Base-by-base conservation (phyloP, 2,888 invertebrate species). In the Tetragnatha montana region DNA sequence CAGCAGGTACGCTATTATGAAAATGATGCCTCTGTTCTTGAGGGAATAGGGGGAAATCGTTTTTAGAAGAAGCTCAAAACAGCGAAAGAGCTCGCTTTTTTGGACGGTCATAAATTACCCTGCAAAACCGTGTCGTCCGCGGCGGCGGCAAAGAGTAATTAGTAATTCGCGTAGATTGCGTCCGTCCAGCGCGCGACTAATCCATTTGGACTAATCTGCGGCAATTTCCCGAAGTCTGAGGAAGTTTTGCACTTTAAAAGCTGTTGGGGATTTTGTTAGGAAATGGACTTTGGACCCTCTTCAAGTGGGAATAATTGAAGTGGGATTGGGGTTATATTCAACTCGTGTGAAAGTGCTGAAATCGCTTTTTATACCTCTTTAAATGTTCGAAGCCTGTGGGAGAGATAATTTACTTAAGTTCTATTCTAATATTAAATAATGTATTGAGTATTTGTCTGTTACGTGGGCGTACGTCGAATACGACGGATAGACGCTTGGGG, bases 1-100 rank as follows among this genome's bases (percentile, higher is more conserved):
- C 75, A 47, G 87, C 81, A 81, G 87, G 68, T 50, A 87, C 50
- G 87, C 81, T 87, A 87, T 87, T 87, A 87, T 87, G 87, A 87
- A 87, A 87, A 87, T 87, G 87, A 87, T 87, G 70, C 81, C 73
- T 68, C 73, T 73, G 74, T 35, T 73, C 87, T 75, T 22, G 1
- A 69, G 81, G 87, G 87, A 76, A 81, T 76, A 81, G 81, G 50
- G 68, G 47, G 47, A 80, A 87, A 73, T 79, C 35, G 79, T 86
- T 86, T 80, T 86, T 49, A 74, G 60, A 35, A 49, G 70, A 51
- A 73, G 80, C 80, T 80, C 60, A 60, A 70, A 80, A 81, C 80
- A 73, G 73, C 80, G 49, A 51, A 87, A 80, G n/a, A 81, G 60
- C 79, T 51, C 47, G 22, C 80, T 3, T 73, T 87, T 86, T 74